Percentiles rank a stretch among this genome's conserved stretches.
These are phyloP conservation scores for Cerastis leucographa DNA, from an alignment of 2,888 invertebrate species.

Conservation along the genomic window DNA sequence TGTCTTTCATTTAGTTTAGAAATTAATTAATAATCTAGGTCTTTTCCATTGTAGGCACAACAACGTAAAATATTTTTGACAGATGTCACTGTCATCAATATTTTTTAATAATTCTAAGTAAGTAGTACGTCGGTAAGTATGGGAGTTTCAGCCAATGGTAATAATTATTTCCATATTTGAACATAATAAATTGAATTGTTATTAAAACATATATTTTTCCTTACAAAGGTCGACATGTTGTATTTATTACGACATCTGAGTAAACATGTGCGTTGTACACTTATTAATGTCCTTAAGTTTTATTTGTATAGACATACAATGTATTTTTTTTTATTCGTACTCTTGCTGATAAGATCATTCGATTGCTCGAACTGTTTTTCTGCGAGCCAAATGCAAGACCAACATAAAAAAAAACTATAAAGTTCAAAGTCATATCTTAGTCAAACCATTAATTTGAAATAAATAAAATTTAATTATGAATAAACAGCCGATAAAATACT, in stretches of 20 bases:
- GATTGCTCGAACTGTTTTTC: neutral
- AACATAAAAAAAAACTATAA: neutral
- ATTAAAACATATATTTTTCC: slow-evolving; percentile 20
- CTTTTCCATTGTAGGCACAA: too few species aligned
- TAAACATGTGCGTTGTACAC: slow-evolving; percentile 29
- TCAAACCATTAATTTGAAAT: neutral
- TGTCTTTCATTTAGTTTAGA: too few species aligned
- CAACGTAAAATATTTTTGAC: slow-evolving; percentile 1
- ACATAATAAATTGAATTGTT: slow-evolving; percentile 19
- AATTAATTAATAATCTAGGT: too few species aligned
- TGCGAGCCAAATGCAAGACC: neutral
- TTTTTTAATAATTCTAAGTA: neutral
- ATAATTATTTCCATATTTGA: slow-evolving; percentile 3
- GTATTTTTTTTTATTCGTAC: neutral
- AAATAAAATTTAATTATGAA: neutral
- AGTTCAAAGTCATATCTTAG: neutral
- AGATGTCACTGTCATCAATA: slow-evolving; percentile 12
- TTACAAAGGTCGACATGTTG: slow-evolving; percentile 38
- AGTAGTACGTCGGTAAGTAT: neutral
- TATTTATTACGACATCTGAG: slow-evolving; percentile 42
- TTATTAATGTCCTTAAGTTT: slow-evolving; percentile 17
- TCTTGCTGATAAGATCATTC: neutral
- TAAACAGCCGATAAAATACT: neutral
- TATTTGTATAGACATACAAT: neutral
- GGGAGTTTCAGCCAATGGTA: neutral